These are phyloP conservation scores for Nannospalax galili DNA, from an alignment of 2,113 vertebrate species.

Conservation along the genomic window DNA sequence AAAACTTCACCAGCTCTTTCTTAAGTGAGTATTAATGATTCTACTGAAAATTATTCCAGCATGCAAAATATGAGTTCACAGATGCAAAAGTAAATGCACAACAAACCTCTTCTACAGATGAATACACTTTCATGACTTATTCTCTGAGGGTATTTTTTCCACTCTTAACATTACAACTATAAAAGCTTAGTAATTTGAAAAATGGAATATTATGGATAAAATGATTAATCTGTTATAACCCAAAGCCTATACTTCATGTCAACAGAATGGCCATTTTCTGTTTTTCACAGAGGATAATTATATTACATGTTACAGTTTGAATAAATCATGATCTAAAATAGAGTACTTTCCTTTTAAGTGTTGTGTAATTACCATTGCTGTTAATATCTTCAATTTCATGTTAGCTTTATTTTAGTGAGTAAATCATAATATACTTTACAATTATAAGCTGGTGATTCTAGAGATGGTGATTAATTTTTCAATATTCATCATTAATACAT, in stretches of 20 bases:
- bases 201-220: slow-evolving; percentile 39
- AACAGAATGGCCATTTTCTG: neutral
- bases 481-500: slow-evolving; percentile 7
- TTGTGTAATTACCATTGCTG: neutral
- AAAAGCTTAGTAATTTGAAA: slow-evolving; percentile 61
- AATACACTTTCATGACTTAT: slow-evolving; percentile 39
- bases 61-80: slow-evolving; percentile 28
- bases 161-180: neutral
- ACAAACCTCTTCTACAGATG: neutral
- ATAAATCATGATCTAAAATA: neutral
- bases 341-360: slow-evolving; percentile 32
- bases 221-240: slow-evolving; percentile 32
- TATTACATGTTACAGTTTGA: neutral
- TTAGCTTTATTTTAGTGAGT: neutral
- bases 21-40: slow-evolving; percentile 27
- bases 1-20: neutral
- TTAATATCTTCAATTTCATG: slow-evolving; percentile 11
- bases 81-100: slow-evolving; percentile 9
- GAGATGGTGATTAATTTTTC: slow-evolving; percentile 32
- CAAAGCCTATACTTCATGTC: neutral
- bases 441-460: neutral
- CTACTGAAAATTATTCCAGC: neutral
- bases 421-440: neutral
- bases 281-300: slow-evolving; percentile 6
- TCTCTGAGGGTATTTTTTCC: neutral